A percentile compares a stretch with the other conserved stretches of the same genome.
Conservation (phyloP, 2,797 vertebrate genomes). For the Microctenopoma lineatum region DNA sequence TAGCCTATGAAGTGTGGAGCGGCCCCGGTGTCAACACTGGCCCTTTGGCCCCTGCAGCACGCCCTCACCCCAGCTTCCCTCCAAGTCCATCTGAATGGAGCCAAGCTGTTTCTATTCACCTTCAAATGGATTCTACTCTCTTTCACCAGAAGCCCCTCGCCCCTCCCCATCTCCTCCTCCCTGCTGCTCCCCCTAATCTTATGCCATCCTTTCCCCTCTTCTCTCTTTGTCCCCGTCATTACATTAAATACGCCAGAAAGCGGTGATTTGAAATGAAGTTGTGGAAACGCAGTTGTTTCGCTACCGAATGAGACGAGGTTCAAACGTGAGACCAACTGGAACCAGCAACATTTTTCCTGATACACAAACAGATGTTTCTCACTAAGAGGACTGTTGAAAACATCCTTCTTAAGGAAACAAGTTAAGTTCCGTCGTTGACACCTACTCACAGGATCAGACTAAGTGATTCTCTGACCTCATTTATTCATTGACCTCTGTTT, state of each 20-base stretch:
- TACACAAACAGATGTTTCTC: no score
- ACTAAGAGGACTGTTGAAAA: no score
- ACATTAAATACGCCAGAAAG: background rate
- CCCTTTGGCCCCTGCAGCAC: slow-evolving; percentile 33
- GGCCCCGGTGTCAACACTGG: slow-evolving; percentile 41
- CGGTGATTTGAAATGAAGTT: background rate
- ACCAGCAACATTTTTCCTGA: no score
- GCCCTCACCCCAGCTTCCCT: background rate
- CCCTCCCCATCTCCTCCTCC: slow-evolving; percentile 16
- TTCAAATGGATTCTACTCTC: slow-evolving; percentile 63
- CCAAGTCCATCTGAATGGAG: slow-evolving; percentile 56
- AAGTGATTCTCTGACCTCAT: no score
- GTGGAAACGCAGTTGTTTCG: background rate
- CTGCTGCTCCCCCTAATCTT: slow-evolving; percentile 44
- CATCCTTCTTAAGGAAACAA: no score
- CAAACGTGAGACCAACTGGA: no score
- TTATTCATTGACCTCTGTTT: no score
- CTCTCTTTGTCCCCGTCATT: slow-evolving; percentile 25
- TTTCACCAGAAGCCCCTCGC: slow-evolving; percentile 32
- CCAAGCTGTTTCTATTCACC: slow-evolving; percentile 72
- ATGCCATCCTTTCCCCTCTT: slow-evolving; percentile 17
- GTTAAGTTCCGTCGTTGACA: no score
- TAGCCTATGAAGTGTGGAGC: slow-evolving; percentile 58
- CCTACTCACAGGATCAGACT: no score
- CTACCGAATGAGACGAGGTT: no score